Conservation (phyloP, 2,888 invertebrate genomes). For the Patella pellucida region DNA sequence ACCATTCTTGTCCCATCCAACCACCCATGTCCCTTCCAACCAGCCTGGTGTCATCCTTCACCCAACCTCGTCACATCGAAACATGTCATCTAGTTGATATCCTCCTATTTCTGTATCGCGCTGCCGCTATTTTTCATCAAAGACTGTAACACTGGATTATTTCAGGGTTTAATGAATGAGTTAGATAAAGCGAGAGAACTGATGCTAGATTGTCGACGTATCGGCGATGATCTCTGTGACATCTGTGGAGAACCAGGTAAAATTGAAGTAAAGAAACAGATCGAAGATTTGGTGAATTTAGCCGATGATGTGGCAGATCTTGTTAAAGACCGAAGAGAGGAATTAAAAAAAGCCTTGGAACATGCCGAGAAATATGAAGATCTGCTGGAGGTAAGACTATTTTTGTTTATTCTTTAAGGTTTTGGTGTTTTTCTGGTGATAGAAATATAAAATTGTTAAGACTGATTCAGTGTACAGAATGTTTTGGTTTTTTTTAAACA, state of each 20-base stretch:
- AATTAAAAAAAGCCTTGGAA: conserved; percentile 59
- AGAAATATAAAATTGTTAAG: too few relatives aligned
- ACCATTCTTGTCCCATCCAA: too few relatives aligned
- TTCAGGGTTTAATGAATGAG: conserved; percentile 65
- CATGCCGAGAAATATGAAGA: conserved; percentile 66
- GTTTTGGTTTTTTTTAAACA: too few relatives aligned
- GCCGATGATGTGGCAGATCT: conserved; percentile 68
- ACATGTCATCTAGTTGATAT: background rate
- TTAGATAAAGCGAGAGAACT: conserved; percentile 55
- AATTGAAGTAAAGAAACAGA: conserved; percentile 67
- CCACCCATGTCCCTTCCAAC: too few relatives aligned
- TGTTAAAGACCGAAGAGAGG: conserved; percentile 64
- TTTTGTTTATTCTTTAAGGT: too few relatives aligned
- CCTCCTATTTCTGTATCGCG: background rate
- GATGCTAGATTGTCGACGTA: conserved; percentile 57
- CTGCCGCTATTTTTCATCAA: background rate
- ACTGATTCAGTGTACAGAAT: too few relatives aligned
- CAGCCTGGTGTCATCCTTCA: too few relatives aligned
- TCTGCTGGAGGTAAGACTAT: conserved; percentile 54
- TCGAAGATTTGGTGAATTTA: conserved; percentile 67
- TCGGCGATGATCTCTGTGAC: conserved; percentile 57
- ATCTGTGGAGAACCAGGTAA: conserved; percentile 68
- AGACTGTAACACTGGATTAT: background rate
- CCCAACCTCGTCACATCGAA: background rate
- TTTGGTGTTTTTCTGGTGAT: too few relatives aligned